Evolutionary conservation across 2,797 vertebrate species (phyloP), one percentile per base, ranked within the genome.

Genomic region (Clangula hyemalis): DNA sequence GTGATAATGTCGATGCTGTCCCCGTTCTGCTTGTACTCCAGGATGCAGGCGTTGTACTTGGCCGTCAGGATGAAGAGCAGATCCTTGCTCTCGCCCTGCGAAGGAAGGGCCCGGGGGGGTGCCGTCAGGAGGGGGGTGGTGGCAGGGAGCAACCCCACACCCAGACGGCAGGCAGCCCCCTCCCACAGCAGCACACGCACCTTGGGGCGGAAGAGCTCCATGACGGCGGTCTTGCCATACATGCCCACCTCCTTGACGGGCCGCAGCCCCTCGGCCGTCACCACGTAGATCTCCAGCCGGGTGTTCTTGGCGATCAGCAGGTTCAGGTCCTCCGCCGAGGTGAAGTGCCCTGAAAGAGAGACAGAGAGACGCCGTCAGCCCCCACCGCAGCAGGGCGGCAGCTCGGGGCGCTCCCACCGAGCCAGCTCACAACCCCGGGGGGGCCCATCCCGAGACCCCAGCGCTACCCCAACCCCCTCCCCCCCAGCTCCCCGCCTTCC

Each of bases 1-100:
- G 99, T 99, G 93, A 99, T 99, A 93, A 99, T 99, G 74, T 99
- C 99, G 7, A 99, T 99, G 97, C 98, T 99, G 41, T 99, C 99
- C 2, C 99, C 99, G 0, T 98, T 99, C 98, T 99, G 99, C 96
- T 99, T 99, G 96, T 99, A 99, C 69, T 99, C 99, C 51, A 99
- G 97, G 97, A 99, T 99, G 96, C 99, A 99, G 91, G 99, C 99
- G 0, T 99, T 99, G 95, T 99, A 99, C 95, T 99, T 99, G 65
- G 99, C 99, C 11, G 99, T 99, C 97, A 99, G 98, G 96, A 99
- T 99, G 93, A 99, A 99, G 87, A 99, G 97, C 73, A 99, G 97
- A 88, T 99, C 99, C 96, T 99, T 99, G 97, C 98, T 99, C 96
- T 99, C 99, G 9, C 99, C 99, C 99, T 99, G 91, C 24, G 78